Evolutionary conservation across 2,888 invertebrate species (phyloP).

Genomic region (Patella ulyssiponensis): DNA sequence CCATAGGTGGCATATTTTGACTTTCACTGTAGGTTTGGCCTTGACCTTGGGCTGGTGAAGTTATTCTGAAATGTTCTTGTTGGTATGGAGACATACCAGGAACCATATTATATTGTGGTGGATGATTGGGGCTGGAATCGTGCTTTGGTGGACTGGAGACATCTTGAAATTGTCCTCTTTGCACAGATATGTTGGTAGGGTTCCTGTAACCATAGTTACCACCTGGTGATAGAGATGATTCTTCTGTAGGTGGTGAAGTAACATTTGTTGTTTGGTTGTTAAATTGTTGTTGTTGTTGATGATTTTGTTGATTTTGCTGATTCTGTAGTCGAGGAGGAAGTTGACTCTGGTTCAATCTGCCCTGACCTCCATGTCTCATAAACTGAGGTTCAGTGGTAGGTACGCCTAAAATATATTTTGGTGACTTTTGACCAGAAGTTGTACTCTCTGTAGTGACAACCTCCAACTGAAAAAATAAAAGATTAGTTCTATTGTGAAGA

Average conservation of each 20-base stretch:
- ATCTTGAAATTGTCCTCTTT: neutral
- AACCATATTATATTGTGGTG: constrained; percentile 24
- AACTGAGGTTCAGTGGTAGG: constrained; percentile 57
- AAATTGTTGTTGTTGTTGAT: constrained; percentile 63
- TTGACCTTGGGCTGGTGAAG: constrained; percentile 6
- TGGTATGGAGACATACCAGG: constrained; percentile 36
- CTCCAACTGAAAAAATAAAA: constrained; percentile 7
- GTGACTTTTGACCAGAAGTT: constrained; percentile 42
- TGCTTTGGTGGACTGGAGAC: constrained; percentile 6
- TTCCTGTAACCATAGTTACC: neutral
- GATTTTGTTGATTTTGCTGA: constrained; percentile 37
- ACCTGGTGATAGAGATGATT: constrained; percentile 16
- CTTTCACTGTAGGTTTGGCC: constrained; percentile 12
- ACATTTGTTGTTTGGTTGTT: constrained; percentile 25
- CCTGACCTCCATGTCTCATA: constrained; percentile 46
- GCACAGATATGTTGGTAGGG: neutral
- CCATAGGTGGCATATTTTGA: neutral
- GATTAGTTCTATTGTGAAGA: too few relatives aligned
- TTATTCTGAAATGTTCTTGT: constrained; percentile 16
- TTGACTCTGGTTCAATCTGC: neutral
- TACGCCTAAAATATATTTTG: constrained; percentile 59
- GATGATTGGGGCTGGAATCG: constrained; percentile 28
- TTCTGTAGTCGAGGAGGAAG: constrained; percentile 28
- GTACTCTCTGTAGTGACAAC: neutral
- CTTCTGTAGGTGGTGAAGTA: constrained; percentile 30